These are phyloP conservation scores for Laothoe populi DNA, from an alignment of 2,888 invertebrate genomes.

Conservation along the genomic window DNA sequence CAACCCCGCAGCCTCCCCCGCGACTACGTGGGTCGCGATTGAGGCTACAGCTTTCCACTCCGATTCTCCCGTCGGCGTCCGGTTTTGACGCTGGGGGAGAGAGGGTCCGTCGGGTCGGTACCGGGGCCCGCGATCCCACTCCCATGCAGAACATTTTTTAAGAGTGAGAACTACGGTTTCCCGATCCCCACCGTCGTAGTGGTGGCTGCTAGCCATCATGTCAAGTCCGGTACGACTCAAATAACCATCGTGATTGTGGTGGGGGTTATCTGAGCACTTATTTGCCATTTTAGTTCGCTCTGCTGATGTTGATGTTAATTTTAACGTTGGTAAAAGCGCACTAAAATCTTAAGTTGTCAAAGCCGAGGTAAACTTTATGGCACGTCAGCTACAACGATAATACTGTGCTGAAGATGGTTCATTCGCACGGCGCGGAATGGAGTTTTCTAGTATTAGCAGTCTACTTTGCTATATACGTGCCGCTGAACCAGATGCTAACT, in stretches of 20 bases:
- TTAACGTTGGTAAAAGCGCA: not conserved
- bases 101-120: not conserved
- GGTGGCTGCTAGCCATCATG: not conserved
- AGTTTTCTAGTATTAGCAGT: not conserved
- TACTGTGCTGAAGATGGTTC: not conserved
- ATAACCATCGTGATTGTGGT: not conserved
- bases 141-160: not conserved
- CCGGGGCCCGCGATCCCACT: not conserved
- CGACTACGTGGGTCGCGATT: not conserved
- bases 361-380: not conserved
- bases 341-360: not conserved
- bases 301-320: not conserved
- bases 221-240: not conserved
- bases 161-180: not conserved
- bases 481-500: not conserved
- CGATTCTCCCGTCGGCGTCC: not conserved
- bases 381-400: not conserved
- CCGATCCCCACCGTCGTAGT: not conserved
- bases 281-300: slow-evolving; percentile 3
- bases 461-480: not conserved
- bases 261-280: not conserved
- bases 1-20: not conserved
- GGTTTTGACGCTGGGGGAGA: not conserved
- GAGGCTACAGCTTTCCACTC: not conserved
- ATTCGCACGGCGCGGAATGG: not conserved